phyloP scores from a whole-genome alignment of 2,113 vertebrate genomes.

The Callospermophilus lateralis region DNA sequence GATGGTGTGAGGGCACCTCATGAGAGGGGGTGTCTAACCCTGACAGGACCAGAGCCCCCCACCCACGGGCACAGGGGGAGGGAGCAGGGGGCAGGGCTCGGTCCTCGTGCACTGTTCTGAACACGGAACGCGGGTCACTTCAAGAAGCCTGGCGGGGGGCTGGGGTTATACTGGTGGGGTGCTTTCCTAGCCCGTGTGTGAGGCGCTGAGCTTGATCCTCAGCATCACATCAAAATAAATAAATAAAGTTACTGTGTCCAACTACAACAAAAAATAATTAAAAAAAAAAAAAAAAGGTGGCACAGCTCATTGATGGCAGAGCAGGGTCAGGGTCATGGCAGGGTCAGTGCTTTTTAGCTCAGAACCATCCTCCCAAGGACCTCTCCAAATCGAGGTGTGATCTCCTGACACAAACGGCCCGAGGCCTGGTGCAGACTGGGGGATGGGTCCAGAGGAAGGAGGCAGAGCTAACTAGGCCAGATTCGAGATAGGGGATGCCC shows the following conservation, averaged over 20 bases:
- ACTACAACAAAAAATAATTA: too few species aligned
- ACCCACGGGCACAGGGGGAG: rapidly evolving
- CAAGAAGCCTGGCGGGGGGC: background rate
- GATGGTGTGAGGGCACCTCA: background rate
- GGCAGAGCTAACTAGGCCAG: background rate
- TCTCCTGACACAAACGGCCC: rapidly evolving
- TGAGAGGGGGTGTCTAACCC: background rate
- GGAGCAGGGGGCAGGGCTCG: rapidly evolving
- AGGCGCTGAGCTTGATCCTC: too few species aligned
- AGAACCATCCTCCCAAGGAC: background rate
- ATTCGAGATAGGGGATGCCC: background rate
- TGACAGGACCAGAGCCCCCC: background rate
- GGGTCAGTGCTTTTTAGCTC: background rate
- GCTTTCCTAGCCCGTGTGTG: too few species aligned
- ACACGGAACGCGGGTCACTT: background rate
- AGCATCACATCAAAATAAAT: too few species aligned
- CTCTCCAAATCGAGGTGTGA: background rate
- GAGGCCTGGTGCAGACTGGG: background rate
- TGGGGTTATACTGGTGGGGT: too few species aligned
- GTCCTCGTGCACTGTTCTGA: background rate
- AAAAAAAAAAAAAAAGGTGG: background rate
- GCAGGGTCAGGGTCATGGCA: background rate
- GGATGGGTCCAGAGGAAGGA: background rate
- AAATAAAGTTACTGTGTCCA: too few species aligned
- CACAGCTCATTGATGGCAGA: background rate